These are phyloP conservation scores for Notodonta ziczac DNA, from an alignment of 2,888 invertebrate genomes.

Conservation along the genomic window DNA sequence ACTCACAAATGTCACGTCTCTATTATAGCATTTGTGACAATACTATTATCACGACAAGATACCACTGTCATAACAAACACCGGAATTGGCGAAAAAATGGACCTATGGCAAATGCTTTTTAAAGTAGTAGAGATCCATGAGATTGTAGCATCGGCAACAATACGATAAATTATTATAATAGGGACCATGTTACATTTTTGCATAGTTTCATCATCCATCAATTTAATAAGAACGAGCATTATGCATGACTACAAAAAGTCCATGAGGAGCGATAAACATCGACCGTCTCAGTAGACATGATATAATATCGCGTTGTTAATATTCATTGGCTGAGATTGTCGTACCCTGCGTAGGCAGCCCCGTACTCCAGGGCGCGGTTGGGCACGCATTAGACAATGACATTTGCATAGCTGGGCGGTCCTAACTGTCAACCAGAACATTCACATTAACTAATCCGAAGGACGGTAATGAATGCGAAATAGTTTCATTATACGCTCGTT, in stretches of 20 bases:
- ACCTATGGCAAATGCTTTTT: neutral
- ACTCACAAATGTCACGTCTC: constrained; percentile 60
- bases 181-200: neutral
- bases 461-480: constrained; percentile 68
- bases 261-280: constrained; percentile 48
- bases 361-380: constrained; percentile 66
- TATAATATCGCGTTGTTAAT: constrained; percentile 69
- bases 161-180: neutral
- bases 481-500: constrained; percentile 60
- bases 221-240: constrained; percentile 3
- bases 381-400: constrained; percentile 79
- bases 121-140: too few species aligned
- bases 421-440: constrained; percentile 80
- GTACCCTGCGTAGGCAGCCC: constrained; percentile 67
- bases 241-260: constrained; percentile 50
- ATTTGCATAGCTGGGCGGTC: constrained; percentile 80
- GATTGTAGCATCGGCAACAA: too few species aligned
- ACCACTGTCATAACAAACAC: constrained; percentile 6
- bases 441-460: constrained; percentile 77
- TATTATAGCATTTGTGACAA: constrained; percentile 46
- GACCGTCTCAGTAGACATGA: constrained; percentile 52
- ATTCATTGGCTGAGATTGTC: constrained; percentile 75
- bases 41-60: constrained; percentile 41
- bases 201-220: neutral
- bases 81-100: neutral